Percentiles rank a stretch among this genome's conserved stretches.
Evolutionary conservation across 1,140 invertebrate genomes (phyloP).

Genomic region (Drosophila mojavensis): DNA sequence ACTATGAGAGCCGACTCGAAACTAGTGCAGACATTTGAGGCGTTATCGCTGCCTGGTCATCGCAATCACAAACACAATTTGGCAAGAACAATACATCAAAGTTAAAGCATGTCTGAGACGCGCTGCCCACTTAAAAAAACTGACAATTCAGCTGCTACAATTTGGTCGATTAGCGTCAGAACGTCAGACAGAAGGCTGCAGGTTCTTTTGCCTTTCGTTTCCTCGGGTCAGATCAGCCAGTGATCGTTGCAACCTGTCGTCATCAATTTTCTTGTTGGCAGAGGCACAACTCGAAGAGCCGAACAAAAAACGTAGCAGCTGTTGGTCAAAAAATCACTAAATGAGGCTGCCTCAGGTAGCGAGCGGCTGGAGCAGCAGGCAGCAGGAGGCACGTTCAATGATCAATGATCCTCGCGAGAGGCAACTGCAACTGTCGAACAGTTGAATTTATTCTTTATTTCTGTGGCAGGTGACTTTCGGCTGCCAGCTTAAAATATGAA

Average conservation of each 20-base stretch:
- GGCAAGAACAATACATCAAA: conserved; percentile 63
- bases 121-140: conserved; percentile 74
- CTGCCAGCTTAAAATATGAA: conserved; percentile 65
- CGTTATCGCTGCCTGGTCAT: conserved; percentile 49
- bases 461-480: conserved; percentile 59
- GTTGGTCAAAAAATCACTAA: conserved; percentile 68
- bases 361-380: conserved; percentile 22
- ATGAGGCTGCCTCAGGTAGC: conserved; percentile 64
- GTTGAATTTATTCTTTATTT: conserved; percentile 2
- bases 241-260: conserved; percentile 75
- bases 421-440: conserved; percentile 32
- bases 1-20: conserved; percentile 16
- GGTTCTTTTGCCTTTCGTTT: conserved; percentile 8
- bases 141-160: conserved; percentile 82
- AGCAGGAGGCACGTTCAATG: conserved; percentile 58
- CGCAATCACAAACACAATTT: conserved; percentile 34
- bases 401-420: conserved; percentile 52
- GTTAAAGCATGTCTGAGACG: conserved; percentile 33
- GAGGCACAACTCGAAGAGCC: not conserved
- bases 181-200: conserved; percentile 36
- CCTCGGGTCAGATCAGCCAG: conserved; percentile 34
- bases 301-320: conserved; percentile 56
- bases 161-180: conserved; percentile 82
- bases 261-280: conserved; percentile 69
- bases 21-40: conserved; percentile 36